phyloP scores from a whole-genome alignment of 2,888 invertebrate species.

The Pollenia amentaria region DNA sequence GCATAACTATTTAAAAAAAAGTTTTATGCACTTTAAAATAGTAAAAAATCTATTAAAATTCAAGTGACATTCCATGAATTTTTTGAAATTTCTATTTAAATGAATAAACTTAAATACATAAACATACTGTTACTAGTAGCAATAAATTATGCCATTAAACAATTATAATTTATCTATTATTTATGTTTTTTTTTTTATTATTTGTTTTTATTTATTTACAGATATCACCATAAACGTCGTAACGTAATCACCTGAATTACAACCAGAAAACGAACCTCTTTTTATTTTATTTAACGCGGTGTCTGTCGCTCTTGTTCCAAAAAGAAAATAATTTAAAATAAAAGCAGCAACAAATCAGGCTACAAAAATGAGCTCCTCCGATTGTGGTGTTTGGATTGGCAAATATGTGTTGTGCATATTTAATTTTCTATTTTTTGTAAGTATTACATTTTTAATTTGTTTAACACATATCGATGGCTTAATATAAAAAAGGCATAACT shows the following conservation, averaged over 20 bases:
- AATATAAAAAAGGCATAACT: too few species aligned
- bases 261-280: constrained; percentile 34
- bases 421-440: constrained; percentile 90
- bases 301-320: constrained; percentile 20
- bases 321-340: constrained; percentile 5
- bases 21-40: not conserved
- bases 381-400: constrained; percentile 88
- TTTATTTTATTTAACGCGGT: not conserved
- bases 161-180: constrained; percentile 55
- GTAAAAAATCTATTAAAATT: constrained; percentile 60
- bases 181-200: constrained; percentile 47
- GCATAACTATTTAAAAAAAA: not conserved
- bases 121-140: constrained; percentile 13
- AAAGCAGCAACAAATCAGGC: constrained; percentile 33
- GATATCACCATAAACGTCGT: constrained; percentile 65
- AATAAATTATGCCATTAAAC: constrained; percentile 48
- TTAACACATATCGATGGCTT: not conserved
- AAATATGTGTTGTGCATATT: constrained; percentile 90
- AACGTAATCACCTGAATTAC: constrained; percentile 63
- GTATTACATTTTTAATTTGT: constrained; percentile 82
- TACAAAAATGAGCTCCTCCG: constrained; percentile 84
- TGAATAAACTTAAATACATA: constrained; percentile 11
- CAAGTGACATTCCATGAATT: constrained; percentile 30
- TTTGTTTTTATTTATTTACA: constrained; percentile 61
- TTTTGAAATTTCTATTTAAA: constrained; percentile 52